Conservation (phyloP, 2,888 invertebrate species). For the Drosophila suboccidentalis region DNA sequence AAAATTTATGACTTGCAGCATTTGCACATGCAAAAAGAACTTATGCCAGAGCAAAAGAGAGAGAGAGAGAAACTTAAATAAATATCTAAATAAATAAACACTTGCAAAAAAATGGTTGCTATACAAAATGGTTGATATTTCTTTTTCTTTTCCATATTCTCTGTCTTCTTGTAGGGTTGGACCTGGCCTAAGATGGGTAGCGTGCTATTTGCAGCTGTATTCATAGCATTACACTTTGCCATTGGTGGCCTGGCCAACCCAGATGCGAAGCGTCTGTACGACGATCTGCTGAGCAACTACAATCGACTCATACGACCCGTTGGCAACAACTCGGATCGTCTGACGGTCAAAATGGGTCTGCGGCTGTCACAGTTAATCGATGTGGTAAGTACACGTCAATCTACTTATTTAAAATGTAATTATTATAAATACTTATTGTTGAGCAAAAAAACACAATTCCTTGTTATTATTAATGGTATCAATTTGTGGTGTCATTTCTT, state of each 20-base stretch:
- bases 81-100: constrained; percentile 9
- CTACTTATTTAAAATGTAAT: constrained; percentile 2
- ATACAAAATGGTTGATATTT: constrained; percentile 6
- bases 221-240: constrained; percentile 92
- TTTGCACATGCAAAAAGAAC: constrained; percentile 20
- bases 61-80: constrained; percentile 3
- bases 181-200: constrained; percentile 94
- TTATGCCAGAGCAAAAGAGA: not conserved
- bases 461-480: constrained; percentile 45
- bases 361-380: constrained; percentile 95
- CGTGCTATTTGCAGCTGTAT: constrained; percentile 90
- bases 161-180: constrained; percentile 89
- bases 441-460: not conserved
- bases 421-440: constrained; percentile 13
- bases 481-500: constrained; percentile 53
- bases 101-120: not conserved
- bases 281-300: constrained; percentile 97
- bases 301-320: constrained; percentile 98
- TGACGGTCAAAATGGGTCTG: constrained; percentile 98
- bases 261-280: constrained; percentile 97
- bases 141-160: not conserved
- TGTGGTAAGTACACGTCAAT: constrained; percentile 90
- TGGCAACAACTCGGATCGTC: constrained; percentile 96
- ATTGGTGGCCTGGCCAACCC: constrained; percentile 94
- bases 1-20: constrained; percentile 65